These are phyloP conservation scores for Drepanosiphum platanoidis DNA, from an alignment of 2,888 invertebrate genomes.

Conservation along the genomic window DNA sequence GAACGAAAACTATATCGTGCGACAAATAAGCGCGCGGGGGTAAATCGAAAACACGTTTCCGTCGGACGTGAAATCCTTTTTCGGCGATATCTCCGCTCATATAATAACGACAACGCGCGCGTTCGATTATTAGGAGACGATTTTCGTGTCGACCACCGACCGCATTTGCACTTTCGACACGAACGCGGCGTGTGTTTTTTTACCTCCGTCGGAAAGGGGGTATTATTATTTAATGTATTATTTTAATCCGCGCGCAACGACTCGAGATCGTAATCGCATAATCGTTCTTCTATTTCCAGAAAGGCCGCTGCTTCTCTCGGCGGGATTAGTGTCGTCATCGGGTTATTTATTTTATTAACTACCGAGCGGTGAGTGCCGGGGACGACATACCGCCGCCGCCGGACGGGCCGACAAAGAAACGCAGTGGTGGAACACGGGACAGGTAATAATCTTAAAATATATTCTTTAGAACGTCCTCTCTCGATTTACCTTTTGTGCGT, in stretches of 20 bases:
- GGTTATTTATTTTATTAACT: slow-evolving; percentile 59
- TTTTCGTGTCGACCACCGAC: slow-evolving; percentile 17
- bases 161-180: no score
- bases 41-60: neutral
- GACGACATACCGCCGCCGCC: slow-evolving; percentile 10
- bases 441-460: slow-evolving; percentile 55
- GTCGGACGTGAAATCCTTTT: neutral
- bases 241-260: slow-evolving; percentile 35
- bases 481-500: slow-evolving; percentile 41
- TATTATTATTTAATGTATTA: slow-evolving; percentile 32
- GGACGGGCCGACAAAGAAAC: slow-evolving; percentile 53
- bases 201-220: slow-evolving; percentile 27
- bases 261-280: slow-evolving; percentile 48
- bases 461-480: slow-evolving; percentile 47
- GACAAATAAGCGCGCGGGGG: no score
- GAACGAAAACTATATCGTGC: no score
- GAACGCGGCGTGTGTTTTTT: neutral
- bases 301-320: slow-evolving; percentile 44
- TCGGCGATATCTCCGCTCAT: neutral
- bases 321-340: slow-evolving; percentile 56
- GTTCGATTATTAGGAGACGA: slow-evolving; percentile 5
- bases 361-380: neutral
- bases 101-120: neutral
- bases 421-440: slow-evolving; percentile 12
- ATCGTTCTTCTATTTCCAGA: slow-evolving; percentile 38